A percentile compares a stretch with the other conserved stretches of the same genome.
phyloP scores from a whole-genome alignment of 1,140 invertebrate species.

The Papilio xuthus region DNA sequence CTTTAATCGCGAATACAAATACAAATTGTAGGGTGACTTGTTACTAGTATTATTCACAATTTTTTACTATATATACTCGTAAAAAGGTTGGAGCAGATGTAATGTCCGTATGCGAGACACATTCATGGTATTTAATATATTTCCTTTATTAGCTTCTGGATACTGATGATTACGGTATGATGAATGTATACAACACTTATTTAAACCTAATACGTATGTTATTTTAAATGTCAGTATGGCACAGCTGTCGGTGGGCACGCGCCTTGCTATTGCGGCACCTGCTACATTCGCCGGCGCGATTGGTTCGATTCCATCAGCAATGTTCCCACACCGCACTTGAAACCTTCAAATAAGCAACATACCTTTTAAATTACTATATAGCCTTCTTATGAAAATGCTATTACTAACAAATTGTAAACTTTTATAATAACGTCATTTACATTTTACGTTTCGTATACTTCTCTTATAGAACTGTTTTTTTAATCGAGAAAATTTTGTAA shows the following conservation, averaged over 20 bases:
- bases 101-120: background rate
- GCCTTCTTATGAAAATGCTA: constrained; percentile 30
- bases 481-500: background rate
- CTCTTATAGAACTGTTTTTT: background rate
- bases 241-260: constrained; percentile 55
- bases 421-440: background rate
- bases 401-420: background rate
- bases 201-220: constrained; percentile 7
- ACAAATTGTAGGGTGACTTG: background rate
- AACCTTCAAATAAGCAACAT: constrained; percentile 49
- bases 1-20: no score
- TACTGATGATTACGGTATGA: background rate
- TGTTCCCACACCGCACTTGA: constrained; percentile 48
- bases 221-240: constrained; percentile 42
- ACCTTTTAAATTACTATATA: constrained; percentile 37
- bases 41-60: background rate
- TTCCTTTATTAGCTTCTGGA: background rate
- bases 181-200: background rate
- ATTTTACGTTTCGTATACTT: background rate
- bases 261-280: constrained; percentile 53
- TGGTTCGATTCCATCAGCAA: constrained; percentile 52
- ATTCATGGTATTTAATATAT: background rate
- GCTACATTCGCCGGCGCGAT: constrained; percentile 52
- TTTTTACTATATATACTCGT: background rate
- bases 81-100: background rate